Percentiles rank a stretch among this genome's conserved stretches.
phyloP scores from a whole-genome alignment of 2,113 vertebrate genomes.

The Phaethon lepturus region DNA sequence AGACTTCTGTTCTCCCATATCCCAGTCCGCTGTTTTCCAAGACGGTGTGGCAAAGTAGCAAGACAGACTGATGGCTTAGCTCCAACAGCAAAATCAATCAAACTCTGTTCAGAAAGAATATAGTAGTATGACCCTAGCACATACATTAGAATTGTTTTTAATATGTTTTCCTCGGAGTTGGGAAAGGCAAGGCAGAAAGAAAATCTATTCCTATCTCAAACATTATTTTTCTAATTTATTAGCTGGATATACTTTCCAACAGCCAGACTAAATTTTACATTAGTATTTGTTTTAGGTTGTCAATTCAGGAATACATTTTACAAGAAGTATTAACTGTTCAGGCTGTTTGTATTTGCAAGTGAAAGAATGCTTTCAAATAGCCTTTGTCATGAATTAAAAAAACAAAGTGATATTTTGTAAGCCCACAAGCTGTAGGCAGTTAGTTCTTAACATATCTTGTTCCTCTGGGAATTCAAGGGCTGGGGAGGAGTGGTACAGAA shows the following conservation, averaged over 20 bases:
- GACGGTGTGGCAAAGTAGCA: not conserved
- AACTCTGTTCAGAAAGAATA: not conserved
- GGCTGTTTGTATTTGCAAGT: conserved; percentile 32
- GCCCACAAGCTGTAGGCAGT: conserved; percentile 20
- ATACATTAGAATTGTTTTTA: not conserved
- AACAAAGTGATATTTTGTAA: conserved; percentile 1
- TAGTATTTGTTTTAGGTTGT: not conserved
- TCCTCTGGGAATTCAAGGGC: not conserved
- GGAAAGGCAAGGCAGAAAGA: not conserved
- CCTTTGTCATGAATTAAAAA: conserved; percentile 7
- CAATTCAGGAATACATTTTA: not conserved
- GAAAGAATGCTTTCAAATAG: conserved; percentile 30
- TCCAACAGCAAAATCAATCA: not conserved
- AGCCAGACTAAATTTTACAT: not conserved
- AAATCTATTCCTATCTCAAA: not conserved
- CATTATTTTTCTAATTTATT: not conserved
- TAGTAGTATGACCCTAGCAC: not conserved
- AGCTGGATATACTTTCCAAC: not conserved
- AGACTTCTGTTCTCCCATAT: not conserved
- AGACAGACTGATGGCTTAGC: not conserved
- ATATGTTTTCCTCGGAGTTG: not conserved
- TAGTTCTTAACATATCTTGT: conserved; percentile 10
- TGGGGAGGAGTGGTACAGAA: not conserved
- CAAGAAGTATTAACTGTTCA: not conserved
- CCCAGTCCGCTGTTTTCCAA: not conserved